Evolutionary conservation across 35 echinoderm and acorn worm species (phyloP).

Genomic region (Ophioderma brevispina): DNA sequence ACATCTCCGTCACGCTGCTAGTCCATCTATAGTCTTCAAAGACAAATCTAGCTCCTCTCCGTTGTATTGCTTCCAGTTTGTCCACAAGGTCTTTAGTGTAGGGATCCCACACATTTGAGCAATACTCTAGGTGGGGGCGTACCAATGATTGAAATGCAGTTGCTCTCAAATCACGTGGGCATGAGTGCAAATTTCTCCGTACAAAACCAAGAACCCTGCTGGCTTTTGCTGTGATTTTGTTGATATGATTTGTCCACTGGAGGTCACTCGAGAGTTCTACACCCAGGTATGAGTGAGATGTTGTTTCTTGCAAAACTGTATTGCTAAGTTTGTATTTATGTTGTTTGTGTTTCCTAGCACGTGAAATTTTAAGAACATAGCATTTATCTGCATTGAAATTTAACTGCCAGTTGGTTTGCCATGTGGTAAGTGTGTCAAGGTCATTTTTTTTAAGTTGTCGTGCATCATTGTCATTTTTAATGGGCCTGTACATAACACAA

Average conservation of each 20-base stretch:
- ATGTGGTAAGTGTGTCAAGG: conserved; percentile 4
- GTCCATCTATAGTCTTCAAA: not conserved
- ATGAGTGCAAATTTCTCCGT: conserved; percentile 3
- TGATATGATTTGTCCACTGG: not conserved
- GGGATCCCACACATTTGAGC: not conserved
- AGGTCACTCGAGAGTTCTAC: not conserved
- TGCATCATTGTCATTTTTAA: not conserved
- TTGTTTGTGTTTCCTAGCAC: not conserved
- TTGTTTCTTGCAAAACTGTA: not conserved
- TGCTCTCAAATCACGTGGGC: not conserved
- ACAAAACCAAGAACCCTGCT: conserved; percentile 20
- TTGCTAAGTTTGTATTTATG: not conserved
- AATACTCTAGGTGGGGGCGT: not conserved
- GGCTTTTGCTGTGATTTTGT: not conserved
- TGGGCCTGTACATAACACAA: conserved; percentile 32
- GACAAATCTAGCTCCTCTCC: not conserved
- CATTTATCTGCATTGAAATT: not conserved
- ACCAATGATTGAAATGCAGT: not conserved
- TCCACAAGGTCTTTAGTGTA: not conserved
- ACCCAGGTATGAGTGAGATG: not conserved
- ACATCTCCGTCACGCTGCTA: not conserved
- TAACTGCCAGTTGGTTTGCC: conserved; percentile 9
- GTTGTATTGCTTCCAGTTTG: not conserved
- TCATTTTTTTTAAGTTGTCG: conserved; percentile 9
- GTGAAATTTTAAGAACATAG: not conserved